Percentiles rank a stretch among this genome's conserved stretches.
These are phyloP conservation scores for Rotaria sp. DNA, from an alignment of 2,888 invertebrate species.

Conservation along the genomic window DNA sequence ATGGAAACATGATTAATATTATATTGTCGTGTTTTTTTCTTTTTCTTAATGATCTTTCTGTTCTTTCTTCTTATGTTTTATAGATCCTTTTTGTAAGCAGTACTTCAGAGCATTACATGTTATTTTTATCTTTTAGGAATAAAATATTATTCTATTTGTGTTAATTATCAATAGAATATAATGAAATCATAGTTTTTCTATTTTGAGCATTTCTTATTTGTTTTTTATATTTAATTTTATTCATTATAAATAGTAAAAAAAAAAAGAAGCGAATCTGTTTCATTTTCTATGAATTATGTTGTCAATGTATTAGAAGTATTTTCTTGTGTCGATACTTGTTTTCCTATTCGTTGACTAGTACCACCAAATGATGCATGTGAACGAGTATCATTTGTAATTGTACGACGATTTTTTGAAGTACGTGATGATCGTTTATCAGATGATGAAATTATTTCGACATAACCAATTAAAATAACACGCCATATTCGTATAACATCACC, in stretches of 20 bases:
- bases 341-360: not conserved
- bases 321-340: not conserved
- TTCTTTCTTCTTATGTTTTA: too few relatives aligned
- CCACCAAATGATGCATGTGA: not conserved
- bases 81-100: too few relatives aligned
- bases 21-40: too few relatives aligned
- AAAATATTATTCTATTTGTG: too few relatives aligned
- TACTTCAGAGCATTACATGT: too few relatives aligned
- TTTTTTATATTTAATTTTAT: not conserved
- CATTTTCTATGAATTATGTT: not conserved
- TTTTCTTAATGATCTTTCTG: too few relatives aligned
- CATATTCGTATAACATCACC: not conserved
- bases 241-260: not conserved
- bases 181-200: not conserved
- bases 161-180: too few relatives aligned
- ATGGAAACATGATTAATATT: too few relatives aligned
- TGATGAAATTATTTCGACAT: not conserved
- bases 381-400: not conserved
- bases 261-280: not conserved
- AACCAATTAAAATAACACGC: slow-evolving; percentile 4
- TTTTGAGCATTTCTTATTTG: not conserved
- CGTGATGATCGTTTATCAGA: not conserved
- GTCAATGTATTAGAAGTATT: not conserved
- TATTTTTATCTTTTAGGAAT: too few relatives aligned
- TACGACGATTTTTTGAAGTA: not conserved